These are phyloP conservation scores for Tachyglossus aculeatus DNA, from an alignment of 2,797 vertebrate genomes.

Conservation along the genomic window DNA sequence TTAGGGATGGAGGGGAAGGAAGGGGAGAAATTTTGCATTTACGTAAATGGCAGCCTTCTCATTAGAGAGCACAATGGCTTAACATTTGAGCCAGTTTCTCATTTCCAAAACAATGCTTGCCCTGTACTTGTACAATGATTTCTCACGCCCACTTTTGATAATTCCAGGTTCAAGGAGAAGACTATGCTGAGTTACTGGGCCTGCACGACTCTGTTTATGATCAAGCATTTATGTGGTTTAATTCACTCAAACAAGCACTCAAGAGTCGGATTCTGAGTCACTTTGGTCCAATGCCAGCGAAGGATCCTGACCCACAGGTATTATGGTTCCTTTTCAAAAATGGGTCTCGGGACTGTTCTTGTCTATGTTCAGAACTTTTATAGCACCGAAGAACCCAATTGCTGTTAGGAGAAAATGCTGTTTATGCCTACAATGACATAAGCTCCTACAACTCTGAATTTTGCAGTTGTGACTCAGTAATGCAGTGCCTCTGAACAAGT, in stretches of 20 bases:
- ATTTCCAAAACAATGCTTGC: too few species aligned
- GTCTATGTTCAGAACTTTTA: too few species aligned
- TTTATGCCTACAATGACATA: conserved; percentile 15
- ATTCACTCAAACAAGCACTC: conserved; percentile 77
- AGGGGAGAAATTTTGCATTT: too few species aligned
- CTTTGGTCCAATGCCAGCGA: conserved; percentile 82
- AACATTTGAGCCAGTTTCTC: too few species aligned
- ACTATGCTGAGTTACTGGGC: conserved; percentile 68
- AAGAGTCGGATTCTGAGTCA: conserved; percentile 80
- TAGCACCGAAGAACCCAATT: conserved; percentile 17
- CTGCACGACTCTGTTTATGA: conserved; percentile 81
- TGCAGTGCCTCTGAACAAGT: conserved; percentile 13
- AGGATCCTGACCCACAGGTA: conserved; percentile 83
- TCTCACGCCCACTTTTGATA: not conserved
- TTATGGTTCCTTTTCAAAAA: too few species aligned
- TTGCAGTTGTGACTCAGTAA: not conserved
- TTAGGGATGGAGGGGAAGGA: too few species aligned
- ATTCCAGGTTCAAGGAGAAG: conserved; percentile 78
- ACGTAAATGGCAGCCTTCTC: too few species aligned
- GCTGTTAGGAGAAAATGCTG: conserved; percentile 32
- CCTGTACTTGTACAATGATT: too few species aligned
- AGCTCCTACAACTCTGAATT: conserved; percentile 8
- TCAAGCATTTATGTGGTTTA: conserved; percentile 79
- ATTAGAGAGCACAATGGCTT: too few species aligned
- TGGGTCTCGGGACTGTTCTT: too few species aligned